A percentile compares a stretch with the other conserved stretches of the same genome.
Evolutionary conservation across 2,113 vertebrate genomes (phyloP).

Genomic region (Neomonachus schauinslandi): DNA sequence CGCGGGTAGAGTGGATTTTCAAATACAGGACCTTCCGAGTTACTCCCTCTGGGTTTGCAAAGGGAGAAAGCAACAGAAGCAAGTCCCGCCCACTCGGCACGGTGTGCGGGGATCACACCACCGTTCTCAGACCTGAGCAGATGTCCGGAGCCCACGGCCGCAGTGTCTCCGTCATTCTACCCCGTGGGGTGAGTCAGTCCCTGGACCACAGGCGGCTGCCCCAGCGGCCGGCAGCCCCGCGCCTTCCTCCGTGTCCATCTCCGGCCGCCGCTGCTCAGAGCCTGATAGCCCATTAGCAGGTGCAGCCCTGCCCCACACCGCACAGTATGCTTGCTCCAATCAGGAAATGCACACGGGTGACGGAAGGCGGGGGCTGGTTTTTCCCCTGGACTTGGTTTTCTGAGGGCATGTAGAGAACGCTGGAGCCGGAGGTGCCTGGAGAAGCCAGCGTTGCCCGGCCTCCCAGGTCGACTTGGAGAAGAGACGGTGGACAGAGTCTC

Average conservation of each 20-base stretch:
- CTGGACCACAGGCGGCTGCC: rapidly evolving
- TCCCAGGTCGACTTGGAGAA: neutral
- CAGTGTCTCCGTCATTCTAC: neutral
- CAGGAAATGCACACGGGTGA: neutral
- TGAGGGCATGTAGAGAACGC: neutral
- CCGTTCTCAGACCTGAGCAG: neutral
- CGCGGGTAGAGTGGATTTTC: neutral
- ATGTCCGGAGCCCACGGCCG: neutral
- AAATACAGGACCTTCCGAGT: neutral
- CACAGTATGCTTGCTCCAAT: neutral
- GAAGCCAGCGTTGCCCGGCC: neutral
- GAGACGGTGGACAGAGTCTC: neutral
- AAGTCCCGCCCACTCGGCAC: neutral
- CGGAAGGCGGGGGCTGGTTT: rapidly evolving
- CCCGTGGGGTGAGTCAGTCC: neutral
- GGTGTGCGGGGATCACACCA: rapidly evolving
- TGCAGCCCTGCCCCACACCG: neutral
- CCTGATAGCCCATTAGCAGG: neutral
- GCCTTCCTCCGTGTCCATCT: neutral
- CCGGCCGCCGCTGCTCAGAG: neutral
- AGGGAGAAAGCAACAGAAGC: neutral
- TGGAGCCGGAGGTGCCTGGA: neutral
- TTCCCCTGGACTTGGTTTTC: slow-evolving; percentile 42
- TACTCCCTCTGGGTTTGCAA: neutral
- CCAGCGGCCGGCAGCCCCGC: rapidly evolving